These are phyloP conservation scores for Melanchra persicariae DNA, from an alignment of 2,888 invertebrate genomes.

Conservation along the genomic window DNA sequence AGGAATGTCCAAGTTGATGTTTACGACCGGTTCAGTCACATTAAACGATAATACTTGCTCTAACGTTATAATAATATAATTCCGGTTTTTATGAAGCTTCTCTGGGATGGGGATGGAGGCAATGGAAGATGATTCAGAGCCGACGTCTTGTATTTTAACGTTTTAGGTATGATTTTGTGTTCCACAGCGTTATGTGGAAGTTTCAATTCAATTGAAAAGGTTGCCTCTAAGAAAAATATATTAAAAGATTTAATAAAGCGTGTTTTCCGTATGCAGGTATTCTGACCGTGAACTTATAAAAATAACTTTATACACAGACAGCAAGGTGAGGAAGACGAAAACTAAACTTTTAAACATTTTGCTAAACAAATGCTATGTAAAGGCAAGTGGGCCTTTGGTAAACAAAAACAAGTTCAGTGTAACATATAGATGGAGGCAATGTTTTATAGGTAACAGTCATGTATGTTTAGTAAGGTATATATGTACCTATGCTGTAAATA, in stretches of 20 bases:
- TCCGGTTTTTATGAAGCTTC: slow-evolving; percentile 19
- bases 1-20: slow-evolving; percentile 22
- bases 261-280: slow-evolving; percentile 45
- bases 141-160: not conserved
- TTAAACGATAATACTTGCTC: slow-evolving; percentile 16
- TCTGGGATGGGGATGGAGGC: not conserved
- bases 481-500: not conserved
- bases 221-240: not conserved
- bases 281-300: slow-evolving; percentile 63
- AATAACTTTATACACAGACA: slow-evolving; percentile 40
- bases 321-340: slow-evolving; percentile 48
- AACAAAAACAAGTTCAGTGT: slow-evolving; percentile 32
- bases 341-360: slow-evolving; percentile 47
- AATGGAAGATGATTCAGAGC: slow-evolving; percentile 5
- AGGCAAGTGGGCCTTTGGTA: slow-evolving; percentile 35
- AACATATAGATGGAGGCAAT: not conserved
- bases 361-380: slow-evolving; percentile 48
- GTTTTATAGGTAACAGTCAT: slow-evolving; percentile 3
- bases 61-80: slow-evolving; percentile 16
- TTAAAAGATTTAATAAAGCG: slow-evolving; percentile 15
- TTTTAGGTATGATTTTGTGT: not conserved
- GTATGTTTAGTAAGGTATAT: not conserved
- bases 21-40: slow-evolving; percentile 33
- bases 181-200: not conserved
- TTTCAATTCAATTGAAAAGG: not conserved